Percentiles rank a stretch among this genome's conserved stretches.
Evolutionary conservation across 1,140 invertebrate genomes (phyloP).

Genomic region (Acromyrmex heyeri): DNA sequence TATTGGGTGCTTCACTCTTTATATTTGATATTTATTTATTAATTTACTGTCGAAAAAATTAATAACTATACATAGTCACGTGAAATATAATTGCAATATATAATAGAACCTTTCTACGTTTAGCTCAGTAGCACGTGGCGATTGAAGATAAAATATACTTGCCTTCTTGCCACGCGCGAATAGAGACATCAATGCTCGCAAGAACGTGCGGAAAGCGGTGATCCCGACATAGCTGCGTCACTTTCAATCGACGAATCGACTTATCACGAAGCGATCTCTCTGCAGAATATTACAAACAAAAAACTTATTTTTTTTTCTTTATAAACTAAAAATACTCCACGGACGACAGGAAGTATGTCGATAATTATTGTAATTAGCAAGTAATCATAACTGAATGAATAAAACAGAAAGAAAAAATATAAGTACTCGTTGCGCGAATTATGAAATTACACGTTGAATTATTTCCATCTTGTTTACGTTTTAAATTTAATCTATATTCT

Average conservation of each 20-base stretch:
- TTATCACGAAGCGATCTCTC: conserved; percentile 4
- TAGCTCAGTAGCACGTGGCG: conserved; percentile 48
- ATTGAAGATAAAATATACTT: conserved; percentile 61
- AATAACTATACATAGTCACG: neutral
- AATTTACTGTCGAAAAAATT: neutral
- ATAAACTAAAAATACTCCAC: neutral
- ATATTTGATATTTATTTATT: conserved; percentile 1
- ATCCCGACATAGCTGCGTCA: conserved; percentile 71
- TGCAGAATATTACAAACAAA: neutral
- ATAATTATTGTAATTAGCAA: neutral
- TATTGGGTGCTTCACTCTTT: neutral
- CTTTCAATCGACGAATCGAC: conserved; percentile 13
- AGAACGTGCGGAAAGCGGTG: conserved; percentile 66
- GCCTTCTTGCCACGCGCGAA: conserved; percentile 27
- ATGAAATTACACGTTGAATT: neutral
- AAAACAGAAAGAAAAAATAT: conserved; percentile 10
- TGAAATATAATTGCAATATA: conserved; percentile 7
- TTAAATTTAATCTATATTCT: neutral
- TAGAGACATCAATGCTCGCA: conserved; percentile 81
- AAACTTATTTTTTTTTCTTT: neutral
- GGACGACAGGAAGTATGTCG: neutral
- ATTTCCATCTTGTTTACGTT: neutral
- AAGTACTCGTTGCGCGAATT: neutral
- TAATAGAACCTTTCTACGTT: conserved; percentile 38
- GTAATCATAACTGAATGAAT: neutral